Evolutionary conservation across 1,140 invertebrate species (phyloP).

Genomic region (Diabrotica virgifera): DNA sequence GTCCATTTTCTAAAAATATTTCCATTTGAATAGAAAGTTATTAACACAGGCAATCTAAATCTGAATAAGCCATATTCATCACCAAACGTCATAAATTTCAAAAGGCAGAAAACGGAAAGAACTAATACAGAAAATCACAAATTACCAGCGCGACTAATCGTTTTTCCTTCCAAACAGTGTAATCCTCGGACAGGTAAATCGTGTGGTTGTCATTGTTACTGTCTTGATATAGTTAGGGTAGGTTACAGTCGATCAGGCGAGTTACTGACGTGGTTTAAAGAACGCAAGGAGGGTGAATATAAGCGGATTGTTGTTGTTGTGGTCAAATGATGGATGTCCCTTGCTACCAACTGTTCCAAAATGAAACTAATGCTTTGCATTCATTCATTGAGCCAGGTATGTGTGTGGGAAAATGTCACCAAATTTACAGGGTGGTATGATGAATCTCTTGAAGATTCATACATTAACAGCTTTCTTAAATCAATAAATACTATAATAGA

Average conservation of each 20-base stretch:
- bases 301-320: slow-evolving; percentile 35
- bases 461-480: neutral
- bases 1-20: too few species aligned
- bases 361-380: slow-evolving; percentile 38
- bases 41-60: neutral
- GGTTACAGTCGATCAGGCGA: slow-evolving; percentile 32
- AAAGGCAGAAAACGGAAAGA: slow-evolving; percentile 15
- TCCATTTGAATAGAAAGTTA: neutral
- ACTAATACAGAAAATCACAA: slow-evolving; percentile 32
- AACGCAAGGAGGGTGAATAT: neutral
- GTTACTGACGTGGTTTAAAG: slow-evolving; percentile 10
- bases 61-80: neutral
- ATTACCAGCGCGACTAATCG: slow-evolving; percentile 33
- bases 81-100: neutral
- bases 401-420: slow-evolving; percentile 37
- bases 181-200: slow-evolving; percentile 36
- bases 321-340: slow-evolving; percentile 42
- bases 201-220: slow-evolving; percentile 33
- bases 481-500: too few species aligned
- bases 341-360: slow-evolving; percentile 40
- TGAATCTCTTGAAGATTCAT: slow-evolving; percentile 8
- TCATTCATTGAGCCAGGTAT: slow-evolving; percentile 37
- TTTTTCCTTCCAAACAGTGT: slow-evolving; percentile 27
- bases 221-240: slow-evolving; percentile 36
- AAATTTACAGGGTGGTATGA: slow-evolving; percentile 1